Base-by-base conservation (phyloP, 2,888 invertebrate species). In the Capitulum mitella region DNA sequence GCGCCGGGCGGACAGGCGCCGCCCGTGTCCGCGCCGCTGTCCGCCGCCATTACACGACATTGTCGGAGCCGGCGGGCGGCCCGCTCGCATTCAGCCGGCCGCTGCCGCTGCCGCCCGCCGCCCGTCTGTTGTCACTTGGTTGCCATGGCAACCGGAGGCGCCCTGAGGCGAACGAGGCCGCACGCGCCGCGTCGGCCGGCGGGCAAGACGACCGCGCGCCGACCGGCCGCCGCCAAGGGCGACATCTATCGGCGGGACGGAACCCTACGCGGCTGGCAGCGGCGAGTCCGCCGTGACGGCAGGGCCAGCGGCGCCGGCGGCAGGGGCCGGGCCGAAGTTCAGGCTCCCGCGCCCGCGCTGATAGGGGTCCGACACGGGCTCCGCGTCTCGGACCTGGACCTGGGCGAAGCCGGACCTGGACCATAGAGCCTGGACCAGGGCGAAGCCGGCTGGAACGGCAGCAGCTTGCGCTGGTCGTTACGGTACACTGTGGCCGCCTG, bases 51-150 rank as follows among this genome's bases (percentile, higher is more conserved):
- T 70, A 40, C 3, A 70, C 16, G 14, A 26, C 26, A 70, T 70
- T 70, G 70, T 70, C 26, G 37, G 22, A 26, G 37, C 26, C 70
- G 12, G 40, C 70, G 40, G 70, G 70, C 40, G 70, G 70, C 29
- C 37, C 10, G 70, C 70, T 12, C 34, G 12, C 70, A 29, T 40
- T 40, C 40, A 70, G 70, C 10, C 70, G 40, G 70, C 70, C 64
- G 40, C 40, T 40, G 70, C 10, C 64, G 51, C 51, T 26, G 51
- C 58, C 58, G 58, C n/a, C 58, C n/a, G n/a, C 58, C 5, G 29
- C 29, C 32, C 40, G 70, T 70, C 70, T 70, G 70, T 70, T 70
- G 70, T 70, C 70, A 70, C 70, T 40, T 22, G 40, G 70, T 70
- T 40, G 70, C 40, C 70, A 70, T 70, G 40, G 40, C 40, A 26